A percentile compares a stretch with the other conserved stretches of the same genome.
phyloP scores from a whole-genome alignment of 1,140 invertebrate genomes.

The Thereuonema tuberculata region DNA sequence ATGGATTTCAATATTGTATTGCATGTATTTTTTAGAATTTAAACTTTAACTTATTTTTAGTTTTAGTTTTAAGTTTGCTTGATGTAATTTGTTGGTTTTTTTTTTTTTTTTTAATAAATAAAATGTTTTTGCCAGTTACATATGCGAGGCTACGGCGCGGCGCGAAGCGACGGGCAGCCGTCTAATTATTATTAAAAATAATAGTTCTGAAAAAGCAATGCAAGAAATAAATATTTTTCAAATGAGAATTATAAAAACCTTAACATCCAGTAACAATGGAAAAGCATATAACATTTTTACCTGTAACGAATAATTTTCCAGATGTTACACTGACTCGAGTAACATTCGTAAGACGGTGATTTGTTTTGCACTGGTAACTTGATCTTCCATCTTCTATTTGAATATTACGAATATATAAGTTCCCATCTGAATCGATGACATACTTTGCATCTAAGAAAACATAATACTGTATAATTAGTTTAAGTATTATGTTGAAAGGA shows the following conservation, averaged over 20 bases:
- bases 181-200: no score
- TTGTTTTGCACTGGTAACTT: not conserved
- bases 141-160: no score
- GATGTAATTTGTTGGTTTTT: no score
- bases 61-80: no score
- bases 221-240: not conserved
- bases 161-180: no score
- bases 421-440: not conserved
- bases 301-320: not conserved
- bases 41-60: no score
- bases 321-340: not conserved
- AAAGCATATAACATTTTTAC: not conserved
- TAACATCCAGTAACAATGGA: not conserved
- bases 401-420: not conserved
- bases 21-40: no score
- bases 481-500: not conserved
- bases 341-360: not conserved
- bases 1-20: no score
- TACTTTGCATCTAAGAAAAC: not conserved
- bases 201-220: no score
- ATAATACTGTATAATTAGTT: not conserved
- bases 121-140: not conserved
- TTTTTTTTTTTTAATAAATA: not conserved
- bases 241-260: not conserved
- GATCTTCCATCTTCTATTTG: not conserved